phyloP scores from a whole-genome alignment of 2,113 vertebrate genomes.

The Burhinus oedicnemus region DNA sequence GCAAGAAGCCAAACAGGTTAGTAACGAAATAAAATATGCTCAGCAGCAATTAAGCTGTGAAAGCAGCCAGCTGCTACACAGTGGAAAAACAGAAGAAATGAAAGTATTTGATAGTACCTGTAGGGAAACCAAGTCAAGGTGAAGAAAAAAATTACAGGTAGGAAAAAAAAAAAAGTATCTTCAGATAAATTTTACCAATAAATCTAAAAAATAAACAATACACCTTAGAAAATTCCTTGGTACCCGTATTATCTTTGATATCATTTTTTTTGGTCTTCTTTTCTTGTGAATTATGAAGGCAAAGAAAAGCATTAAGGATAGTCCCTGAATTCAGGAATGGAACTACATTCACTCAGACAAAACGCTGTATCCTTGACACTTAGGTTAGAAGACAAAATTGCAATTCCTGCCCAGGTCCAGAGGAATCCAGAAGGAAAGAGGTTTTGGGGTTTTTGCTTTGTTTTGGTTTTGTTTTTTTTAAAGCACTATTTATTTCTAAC shows the following conservation, averaged over 20 bases:
- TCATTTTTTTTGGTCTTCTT: neutral
- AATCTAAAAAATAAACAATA: neutral
- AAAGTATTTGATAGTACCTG: neutral
- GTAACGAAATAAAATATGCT: neutral
- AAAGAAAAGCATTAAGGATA: neutral
- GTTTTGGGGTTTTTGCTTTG: neutral
- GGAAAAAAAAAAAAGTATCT: neutral
- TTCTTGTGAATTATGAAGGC: neutral
- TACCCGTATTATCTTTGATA: neutral
- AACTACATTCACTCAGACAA: neutral
- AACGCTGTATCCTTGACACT: neutral
- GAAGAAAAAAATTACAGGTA: neutral
- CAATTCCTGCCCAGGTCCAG: neutral
- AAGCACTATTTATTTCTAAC: neutral
- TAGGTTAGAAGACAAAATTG: neutral
- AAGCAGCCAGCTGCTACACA: neutral
- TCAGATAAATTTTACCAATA: neutral
- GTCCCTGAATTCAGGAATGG: neutral
- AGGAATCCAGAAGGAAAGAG: neutral
- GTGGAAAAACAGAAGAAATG: neutral
- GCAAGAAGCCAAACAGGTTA: conserved; percentile 26
- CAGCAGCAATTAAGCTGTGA: neutral
- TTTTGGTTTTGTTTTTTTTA: neutral
- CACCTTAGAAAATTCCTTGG: neutral
- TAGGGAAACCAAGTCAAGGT: neutral